phyloP scores from a whole-genome alignment of 2,797 vertebrate species.

The Thunnus albacares region DNA sequence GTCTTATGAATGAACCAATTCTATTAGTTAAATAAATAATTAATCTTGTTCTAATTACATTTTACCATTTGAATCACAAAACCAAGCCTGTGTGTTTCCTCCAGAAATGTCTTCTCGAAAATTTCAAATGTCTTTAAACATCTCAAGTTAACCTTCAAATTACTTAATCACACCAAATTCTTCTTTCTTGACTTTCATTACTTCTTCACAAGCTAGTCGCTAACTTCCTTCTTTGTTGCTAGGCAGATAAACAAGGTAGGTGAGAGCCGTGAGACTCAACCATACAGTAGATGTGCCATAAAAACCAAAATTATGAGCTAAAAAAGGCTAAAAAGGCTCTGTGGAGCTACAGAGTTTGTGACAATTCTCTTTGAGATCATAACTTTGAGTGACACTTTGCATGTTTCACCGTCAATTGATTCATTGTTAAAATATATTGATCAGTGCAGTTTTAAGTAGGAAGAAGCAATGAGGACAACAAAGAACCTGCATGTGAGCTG shows the following conservation, averaged over 20 bases:
- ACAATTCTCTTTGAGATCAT: neutral
- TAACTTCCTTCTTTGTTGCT: too few species aligned
- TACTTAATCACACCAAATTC: too few species aligned
- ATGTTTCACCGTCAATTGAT: neutral
- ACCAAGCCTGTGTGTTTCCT: neutral
- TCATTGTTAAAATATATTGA: neutral
- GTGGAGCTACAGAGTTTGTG: too few species aligned
- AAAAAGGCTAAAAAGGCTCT: neutral
- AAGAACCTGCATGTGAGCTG: neutral
- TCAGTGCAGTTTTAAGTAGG: neutral
- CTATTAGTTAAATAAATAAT: too few species aligned
- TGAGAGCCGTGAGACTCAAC: too few species aligned
- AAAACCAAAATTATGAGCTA: too few species aligned
- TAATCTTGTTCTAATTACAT: too few species aligned
- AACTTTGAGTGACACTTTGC: neutral
- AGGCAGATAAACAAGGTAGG: too few species aligned
- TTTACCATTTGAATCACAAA: neutral
- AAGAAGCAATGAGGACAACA: neutral
- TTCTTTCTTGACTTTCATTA: neutral
- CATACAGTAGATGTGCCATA: too few species aligned
- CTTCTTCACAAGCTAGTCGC: neutral
- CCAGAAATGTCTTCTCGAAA: neutral
- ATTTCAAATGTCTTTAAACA: neutral
- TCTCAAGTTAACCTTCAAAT: too few species aligned
- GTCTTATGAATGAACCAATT: too few species aligned